A percentile compares a stretch with the other conserved stretches of the same genome.
Evolutionary conservation across 1,140 invertebrate species (phyloP).

Genomic region (Listronotus bonariensis): DNA sequence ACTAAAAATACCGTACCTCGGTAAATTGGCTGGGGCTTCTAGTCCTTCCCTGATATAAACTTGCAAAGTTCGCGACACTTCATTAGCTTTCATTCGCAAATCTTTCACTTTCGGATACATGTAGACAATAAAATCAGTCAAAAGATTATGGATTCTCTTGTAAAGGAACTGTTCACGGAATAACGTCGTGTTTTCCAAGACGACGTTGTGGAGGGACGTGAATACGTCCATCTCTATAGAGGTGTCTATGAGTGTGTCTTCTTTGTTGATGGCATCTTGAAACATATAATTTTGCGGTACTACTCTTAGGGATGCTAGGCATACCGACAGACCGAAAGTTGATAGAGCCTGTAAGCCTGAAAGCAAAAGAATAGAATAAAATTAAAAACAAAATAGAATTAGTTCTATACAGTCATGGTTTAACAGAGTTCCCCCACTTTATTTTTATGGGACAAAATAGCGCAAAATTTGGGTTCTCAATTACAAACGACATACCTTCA

Average conservation of each 20-base stretch:
- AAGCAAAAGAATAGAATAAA: too few species aligned
- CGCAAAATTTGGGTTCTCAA: too few species aligned
- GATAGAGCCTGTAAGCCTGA: conserved; percentile 72
- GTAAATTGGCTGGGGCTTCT: conserved; percentile 74
- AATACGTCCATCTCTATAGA: conserved; percentile 84
- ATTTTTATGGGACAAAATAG: too few species aligned
- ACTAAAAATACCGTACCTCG: conserved; percentile 55
- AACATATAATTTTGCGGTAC: conserved; percentile 57
- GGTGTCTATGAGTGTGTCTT: conserved; percentile 74
- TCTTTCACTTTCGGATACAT: conserved; percentile 92
- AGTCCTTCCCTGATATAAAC: conserved; percentile 82
- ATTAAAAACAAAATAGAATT: too few species aligned
- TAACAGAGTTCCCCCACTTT: too few species aligned
- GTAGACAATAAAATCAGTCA: conserved; percentile 91
- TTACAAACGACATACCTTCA: conserved; percentile 37
- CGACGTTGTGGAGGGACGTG: conserved; percentile 71
- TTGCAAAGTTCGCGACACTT: conserved; percentile 81
- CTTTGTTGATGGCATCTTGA: conserved; percentile 66
- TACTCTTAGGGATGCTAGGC: conserved; percentile 76
- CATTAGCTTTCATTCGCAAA: conserved; percentile 82
- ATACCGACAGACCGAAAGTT: conserved; percentile 79
- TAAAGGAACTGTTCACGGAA: conserved; percentile 80
- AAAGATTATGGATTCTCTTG: conserved; percentile 79
- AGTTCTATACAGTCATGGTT: too few species aligned
- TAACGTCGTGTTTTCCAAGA: conserved; percentile 73